Conservation (phyloP, 2,113 vertebrate species). For the Electrona antarctica region DNA sequence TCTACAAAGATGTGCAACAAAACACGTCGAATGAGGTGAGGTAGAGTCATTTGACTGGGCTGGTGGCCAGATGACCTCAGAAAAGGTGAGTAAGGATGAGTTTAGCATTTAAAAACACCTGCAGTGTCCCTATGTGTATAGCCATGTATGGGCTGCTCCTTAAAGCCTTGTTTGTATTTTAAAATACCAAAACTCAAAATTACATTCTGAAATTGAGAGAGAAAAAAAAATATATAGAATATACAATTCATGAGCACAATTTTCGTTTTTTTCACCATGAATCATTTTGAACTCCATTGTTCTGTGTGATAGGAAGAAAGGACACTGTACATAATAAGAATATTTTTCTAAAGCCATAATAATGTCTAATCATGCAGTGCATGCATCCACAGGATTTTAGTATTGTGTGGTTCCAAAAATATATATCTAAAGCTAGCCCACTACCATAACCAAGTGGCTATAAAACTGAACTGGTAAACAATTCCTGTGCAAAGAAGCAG, state of each 20-base stretch:
- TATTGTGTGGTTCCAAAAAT: too few relatives aligned
- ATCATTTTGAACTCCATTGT: too few relatives aligned
- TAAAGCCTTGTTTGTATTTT: slow-evolving; percentile 10
- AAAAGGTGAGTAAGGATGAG: slow-evolving; percentile 32
- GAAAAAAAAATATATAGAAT: not conserved
- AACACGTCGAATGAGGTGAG: slow-evolving; percentile 1
- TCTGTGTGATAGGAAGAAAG: too few relatives aligned
- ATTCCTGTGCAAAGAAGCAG: slow-evolving; percentile 48
- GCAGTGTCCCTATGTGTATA: not conserved
- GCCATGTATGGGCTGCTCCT: not conserved
- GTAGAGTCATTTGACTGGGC: slow-evolving; percentile 4
- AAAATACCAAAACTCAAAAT: not conserved
- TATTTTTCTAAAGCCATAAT: too few relatives aligned
- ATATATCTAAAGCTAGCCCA: too few relatives aligned
- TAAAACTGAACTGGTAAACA: slow-evolving; percentile 34
- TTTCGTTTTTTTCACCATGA: not conserved
- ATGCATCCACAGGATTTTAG: too few relatives aligned
- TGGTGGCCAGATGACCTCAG: not conserved
- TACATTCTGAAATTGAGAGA: too few relatives aligned
- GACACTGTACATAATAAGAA: too few relatives aligned
- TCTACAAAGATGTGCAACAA: slow-evolving; percentile 11
- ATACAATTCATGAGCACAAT: not conserved
- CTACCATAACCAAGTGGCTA: too few relatives aligned
- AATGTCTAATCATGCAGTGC: too few relatives aligned
- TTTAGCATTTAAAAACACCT: slow-evolving; percentile 24